phyloP scores from a whole-genome alignment of 92 coral and sea anemone genomes.

The Phenganax stokvisi region DNA sequence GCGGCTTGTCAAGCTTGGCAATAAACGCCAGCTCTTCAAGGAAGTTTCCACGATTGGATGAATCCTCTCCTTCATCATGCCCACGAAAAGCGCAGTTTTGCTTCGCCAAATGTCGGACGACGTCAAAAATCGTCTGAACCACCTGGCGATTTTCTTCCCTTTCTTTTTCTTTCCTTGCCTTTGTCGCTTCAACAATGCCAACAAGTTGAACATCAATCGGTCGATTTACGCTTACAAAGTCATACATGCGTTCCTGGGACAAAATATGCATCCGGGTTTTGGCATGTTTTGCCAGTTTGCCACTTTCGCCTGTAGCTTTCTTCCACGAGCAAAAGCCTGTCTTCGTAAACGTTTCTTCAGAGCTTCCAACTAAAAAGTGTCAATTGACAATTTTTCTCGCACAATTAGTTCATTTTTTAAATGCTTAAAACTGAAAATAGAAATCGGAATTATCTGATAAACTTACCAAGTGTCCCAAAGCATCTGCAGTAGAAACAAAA shows the following conservation, averaged over 20 bases:
- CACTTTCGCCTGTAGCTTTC: slow-evolving; percentile 18
- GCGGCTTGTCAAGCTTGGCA: slow-evolving; percentile 31
- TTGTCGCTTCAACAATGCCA: slow-evolving; percentile 1
- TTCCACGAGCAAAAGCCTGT: slow-evolving; percentile 26
- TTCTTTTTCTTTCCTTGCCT: slow-evolving; percentile 34
- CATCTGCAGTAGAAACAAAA: slow-evolving; percentile 32
- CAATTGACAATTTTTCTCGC: neutral
- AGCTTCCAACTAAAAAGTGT: slow-evolving; percentile 27
- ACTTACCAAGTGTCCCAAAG: slow-evolving; percentile 33
- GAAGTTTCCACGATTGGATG: slow-evolving; percentile 42
- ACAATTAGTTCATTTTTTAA: neutral
- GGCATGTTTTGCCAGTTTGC: slow-evolving; percentile 24
- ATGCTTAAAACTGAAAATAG: slow-evolving; percentile 13
- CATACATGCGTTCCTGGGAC: slow-evolving; percentile 12
- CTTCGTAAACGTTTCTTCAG: slow-evolving; percentile 26
- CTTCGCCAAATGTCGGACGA: slow-evolving; percentile 40
- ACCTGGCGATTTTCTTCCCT: slow-evolving; percentile 43
- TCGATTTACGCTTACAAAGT: neutral
- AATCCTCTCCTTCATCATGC: slow-evolving; percentile 33
- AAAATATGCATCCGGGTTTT: slow-evolving; percentile 17
- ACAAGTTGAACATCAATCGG: slow-evolving; percentile 25
- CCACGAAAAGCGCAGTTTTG: slow-evolving; percentile 45
- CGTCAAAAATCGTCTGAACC: slow-evolving; percentile 39
- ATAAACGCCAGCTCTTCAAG: slow-evolving; percentile 35
- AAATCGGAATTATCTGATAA: neutral